Conservation (phyloP, 1,140 invertebrate species). For the Pseudomyrmex gracilis region DNA sequence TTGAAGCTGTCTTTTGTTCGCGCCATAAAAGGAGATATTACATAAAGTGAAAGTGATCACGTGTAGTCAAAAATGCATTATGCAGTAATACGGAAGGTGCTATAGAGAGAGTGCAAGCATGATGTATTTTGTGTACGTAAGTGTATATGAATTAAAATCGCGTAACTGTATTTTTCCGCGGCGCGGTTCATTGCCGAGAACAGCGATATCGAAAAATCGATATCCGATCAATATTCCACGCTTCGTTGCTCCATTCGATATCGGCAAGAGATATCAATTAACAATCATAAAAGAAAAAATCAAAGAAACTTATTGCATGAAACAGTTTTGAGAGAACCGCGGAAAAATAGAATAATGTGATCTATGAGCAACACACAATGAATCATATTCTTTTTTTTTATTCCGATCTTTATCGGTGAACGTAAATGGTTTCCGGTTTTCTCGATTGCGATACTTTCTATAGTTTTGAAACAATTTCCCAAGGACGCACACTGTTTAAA, state of each 20-base stretch:
- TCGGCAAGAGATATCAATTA: background rate
- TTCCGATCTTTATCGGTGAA: conserved; percentile 12
- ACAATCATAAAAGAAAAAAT: background rate
- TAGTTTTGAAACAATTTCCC: conserved; percentile 34
- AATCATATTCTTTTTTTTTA: conserved; percentile 1
- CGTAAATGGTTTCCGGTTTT: conserved; percentile 21
- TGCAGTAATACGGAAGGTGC: conserved; percentile 32
- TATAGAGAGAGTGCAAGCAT: background rate
- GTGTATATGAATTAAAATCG: background rate
- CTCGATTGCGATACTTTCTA: conserved; percentile 22
- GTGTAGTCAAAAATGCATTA: conserved; percentile 51
- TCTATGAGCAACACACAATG: background rate
- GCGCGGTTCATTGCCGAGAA: conserved; percentile 2
- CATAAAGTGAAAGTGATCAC: conserved; percentile 70
- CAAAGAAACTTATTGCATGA: background rate
- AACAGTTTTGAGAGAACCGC: background rate
- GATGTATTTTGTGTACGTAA: too few relatives aligned
- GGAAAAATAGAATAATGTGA: background rate
- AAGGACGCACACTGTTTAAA: conserved; percentile 25
- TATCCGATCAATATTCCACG: conserved; percentile 15
- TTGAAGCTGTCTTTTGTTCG: conserved; percentile 34
- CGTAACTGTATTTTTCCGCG: background rate
- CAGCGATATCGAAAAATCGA: background rate
- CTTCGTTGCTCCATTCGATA: background rate
- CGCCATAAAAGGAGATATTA: conserved; percentile 50